Base-by-base conservation (phyloP, 2,113 vertebrate genomes). In the Oncorhynchus tshawytscha region DNA sequence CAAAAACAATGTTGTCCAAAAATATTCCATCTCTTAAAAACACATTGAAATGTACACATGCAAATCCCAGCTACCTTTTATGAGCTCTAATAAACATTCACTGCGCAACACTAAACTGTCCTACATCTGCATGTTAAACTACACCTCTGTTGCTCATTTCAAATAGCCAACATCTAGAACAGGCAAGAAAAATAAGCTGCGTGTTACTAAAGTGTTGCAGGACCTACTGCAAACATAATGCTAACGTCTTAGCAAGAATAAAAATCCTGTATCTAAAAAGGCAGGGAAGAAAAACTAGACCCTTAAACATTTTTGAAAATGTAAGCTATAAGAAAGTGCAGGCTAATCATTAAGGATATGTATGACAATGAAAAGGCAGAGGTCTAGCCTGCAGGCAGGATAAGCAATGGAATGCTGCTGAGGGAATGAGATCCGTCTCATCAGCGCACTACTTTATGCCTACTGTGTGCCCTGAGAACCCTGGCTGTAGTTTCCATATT, bases 401-500 rank as follows among this genome's bases (percentile, higher is more conserved):
- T 51, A 57, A 79, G 79, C 48, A 62, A 60, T 67, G 70, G 78
- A 84, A 78, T 80, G 77, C 54, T 74, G 74, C 66, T 70, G 70
- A 75, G 69, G 78, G 81, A 81, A 83, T 80, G 76, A 24, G 39
- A 20, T 11, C 31, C 31, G 24, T 73, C 69, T 48, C 67, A 65
- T 73, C 60, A 39, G 45, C 2, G 31, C 62, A 72, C 22, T 22
- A n/a, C 2, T 5, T 45, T 9, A 15, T n/a, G 4, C 29, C 57
- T 79, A 79, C 72, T 79, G 72, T 5, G 72, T 69, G 0, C 77
- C 77, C n/a, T 79, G 77, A 25, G 72, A 70, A 79, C 95, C 95
- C 87, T 96, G 95, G 67, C 94, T 94, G 73, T 90, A 87, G 89
- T 94, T 91, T 48, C 93, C 51, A 54, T 96, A 96, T 91, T 93